phyloP scores from a whole-genome alignment of 2,797 vertebrate genomes.

The Hemitrygon akajei region DNA sequence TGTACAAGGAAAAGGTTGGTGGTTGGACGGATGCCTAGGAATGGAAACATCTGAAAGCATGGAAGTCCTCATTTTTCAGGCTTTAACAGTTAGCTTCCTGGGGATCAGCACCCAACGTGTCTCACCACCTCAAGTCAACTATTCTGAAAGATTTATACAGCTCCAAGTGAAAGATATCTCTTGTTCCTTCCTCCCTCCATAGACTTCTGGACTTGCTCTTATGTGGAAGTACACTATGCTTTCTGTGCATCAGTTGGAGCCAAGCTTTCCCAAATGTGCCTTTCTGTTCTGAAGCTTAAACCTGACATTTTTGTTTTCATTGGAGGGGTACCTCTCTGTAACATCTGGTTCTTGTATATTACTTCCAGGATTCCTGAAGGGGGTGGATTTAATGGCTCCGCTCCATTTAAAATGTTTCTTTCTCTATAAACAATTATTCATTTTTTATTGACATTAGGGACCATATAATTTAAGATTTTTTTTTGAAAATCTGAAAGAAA shows the following conservation, averaged over 20 bases:
- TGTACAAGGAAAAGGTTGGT: neutral
- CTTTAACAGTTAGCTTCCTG: no score
- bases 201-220: neutral
- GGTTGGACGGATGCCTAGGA: neutral
- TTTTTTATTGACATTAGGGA: slow-evolving; percentile 33
- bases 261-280: slow-evolving; percentile 10
- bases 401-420: slow-evolving; percentile 34
- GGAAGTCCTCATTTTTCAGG: no score
- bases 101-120: no score
- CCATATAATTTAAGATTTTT: slow-evolving; percentile 26
- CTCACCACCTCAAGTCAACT: no score
- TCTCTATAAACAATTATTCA: slow-evolving; percentile 38
- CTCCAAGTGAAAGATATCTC: no score
- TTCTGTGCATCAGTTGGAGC: neutral
- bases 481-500: slow-evolving; percentile 8
- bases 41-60: neutral
- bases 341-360: slow-evolving; percentile 38
- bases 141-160: no score
- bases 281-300: slow-evolving; percentile 15
- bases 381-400: slow-evolving; percentile 34
- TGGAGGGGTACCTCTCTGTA: slow-evolving; percentile 28
- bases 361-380: slow-evolving; percentile 37
- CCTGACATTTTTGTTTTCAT: slow-evolving; percentile 33
- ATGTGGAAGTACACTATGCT: neutral
- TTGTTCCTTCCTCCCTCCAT: neutral